Evolutionary conservation across 2,888 invertebrate species (phyloP).

Genomic region (Cryptocephalus primarius): DNA sequence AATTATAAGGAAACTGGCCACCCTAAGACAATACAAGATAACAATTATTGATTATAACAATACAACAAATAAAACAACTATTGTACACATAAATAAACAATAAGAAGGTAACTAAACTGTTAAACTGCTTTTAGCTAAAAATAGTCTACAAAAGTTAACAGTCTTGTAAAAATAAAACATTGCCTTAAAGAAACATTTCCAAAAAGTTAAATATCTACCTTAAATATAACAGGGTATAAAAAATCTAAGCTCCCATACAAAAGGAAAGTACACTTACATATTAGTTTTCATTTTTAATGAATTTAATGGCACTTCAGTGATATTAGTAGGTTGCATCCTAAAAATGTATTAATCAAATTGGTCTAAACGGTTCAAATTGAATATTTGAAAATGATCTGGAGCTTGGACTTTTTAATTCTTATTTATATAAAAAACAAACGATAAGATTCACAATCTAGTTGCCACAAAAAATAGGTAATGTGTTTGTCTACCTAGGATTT

Average conservation of each 20-base stretch:
- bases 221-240: too few relatives aligned
- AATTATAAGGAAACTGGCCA: constrained; percentile 23
- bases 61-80: constrained; percentile 28
- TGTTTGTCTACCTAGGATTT: background rate
- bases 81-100: constrained; percentile 25
- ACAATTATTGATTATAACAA: constrained; percentile 22
- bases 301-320: too few relatives aligned
- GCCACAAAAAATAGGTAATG: constrained; percentile 16
- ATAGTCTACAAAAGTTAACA: constrained; percentile 19
- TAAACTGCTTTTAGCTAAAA: constrained; percentile 6
- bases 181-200: too few relatives aligned
- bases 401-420: background rate
- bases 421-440: background rate
- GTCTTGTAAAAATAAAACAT: too few relatives aligned
- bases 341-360: too few relatives aligned
- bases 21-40: constrained; percentile 14
- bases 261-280: too few relatives aligned
- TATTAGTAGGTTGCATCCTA: too few relatives aligned
- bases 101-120: background rate
- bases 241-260: too few relatives aligned
- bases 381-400: background rate
- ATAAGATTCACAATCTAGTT: constrained; percentile 4
- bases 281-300: too few relatives aligned
- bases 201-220: too few relatives aligned
- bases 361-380: too few relatives aligned